Base-by-base conservation (phyloP, 2,797 vertebrate genomes). In the Chiroxiphia lanceolata region DNA sequence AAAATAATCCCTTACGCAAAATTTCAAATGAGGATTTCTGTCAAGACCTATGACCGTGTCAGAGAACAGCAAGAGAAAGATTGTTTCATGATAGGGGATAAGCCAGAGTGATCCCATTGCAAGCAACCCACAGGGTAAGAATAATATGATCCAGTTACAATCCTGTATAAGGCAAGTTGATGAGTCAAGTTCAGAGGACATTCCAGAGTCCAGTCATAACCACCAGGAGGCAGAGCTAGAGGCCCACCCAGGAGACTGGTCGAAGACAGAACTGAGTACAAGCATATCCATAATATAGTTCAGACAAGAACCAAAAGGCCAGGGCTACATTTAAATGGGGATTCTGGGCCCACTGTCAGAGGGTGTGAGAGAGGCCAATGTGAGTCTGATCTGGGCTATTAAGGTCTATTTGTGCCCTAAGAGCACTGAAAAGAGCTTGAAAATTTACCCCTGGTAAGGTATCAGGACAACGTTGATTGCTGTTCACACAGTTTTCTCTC, bases 211-310 rank as follows among this genome's bases (percentile, higher is more conserved):
- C 25, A 54, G 18, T n/a, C 36, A 40, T 5, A 16, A 51, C 26
- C 15, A 77, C 27, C 15, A 65, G 20, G 14, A 72, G 27, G n/a
- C 11, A 72, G 22, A 56, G 9, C 15, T 29, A 19, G 25, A 81
- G 4, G 10, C 34, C 18, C 15, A 75, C 10, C 10, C 19, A 63
- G 48, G 26, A 69, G 13, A 82, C 11, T 2, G 45, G 10, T 60
- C 54, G 77, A 38, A 65, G 40, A 20, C 22, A 88, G 27, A 63
- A 53, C 0, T 42, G 8, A 36, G 11, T 4, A 1, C 31, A 86
- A 38, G 3, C 33, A 48, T 2, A 1, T 1, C 9, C 15, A 50
- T 27, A 54, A 3, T 16, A 36, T 2, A 38, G 2, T 11, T 53
- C 26, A 80, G 16, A 15, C 11, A 69, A 77, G 11, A 47, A 5